These are phyloP conservation scores for Streblospio benedicti DNA, from an alignment of 1,140 invertebrate species.

Conservation along the genomic window DNA sequence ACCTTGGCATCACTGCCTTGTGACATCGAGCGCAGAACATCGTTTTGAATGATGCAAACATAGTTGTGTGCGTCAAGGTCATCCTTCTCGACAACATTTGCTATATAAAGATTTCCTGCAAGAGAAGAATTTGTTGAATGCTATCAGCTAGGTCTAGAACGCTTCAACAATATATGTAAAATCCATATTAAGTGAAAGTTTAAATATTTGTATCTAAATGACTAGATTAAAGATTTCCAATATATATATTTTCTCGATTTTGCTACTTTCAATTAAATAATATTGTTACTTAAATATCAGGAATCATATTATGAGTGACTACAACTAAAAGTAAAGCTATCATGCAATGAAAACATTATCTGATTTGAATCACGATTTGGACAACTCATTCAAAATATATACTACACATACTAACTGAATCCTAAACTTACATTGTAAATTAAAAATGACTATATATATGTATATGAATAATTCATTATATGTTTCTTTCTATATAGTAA, in stretches of 20 bases:
- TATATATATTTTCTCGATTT: background rate
- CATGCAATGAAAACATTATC: too few relatives aligned
- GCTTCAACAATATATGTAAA: background rate
- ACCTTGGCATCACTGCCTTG: too few relatives aligned
- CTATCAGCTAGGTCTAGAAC: background rate
- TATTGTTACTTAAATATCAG: background rate
- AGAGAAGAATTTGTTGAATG: background rate
- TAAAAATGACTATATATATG: too few relatives aligned
- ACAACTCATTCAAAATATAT: too few relatives aligned
- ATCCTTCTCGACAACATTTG: constrained; percentile 13
- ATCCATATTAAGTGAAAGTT: background rate
- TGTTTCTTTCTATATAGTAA: too few relatives aligned
- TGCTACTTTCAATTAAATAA: background rate
- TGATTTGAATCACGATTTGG: too few relatives aligned
- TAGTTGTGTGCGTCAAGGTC: constrained; percentile 1
- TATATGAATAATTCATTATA: too few relatives aligned
- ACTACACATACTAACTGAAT: too few relatives aligned
- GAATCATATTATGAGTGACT: background rate
- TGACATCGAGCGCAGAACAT: constrained; percentile 3
- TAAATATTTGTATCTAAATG: background rate
- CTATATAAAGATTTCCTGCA: constrained; percentile 17
- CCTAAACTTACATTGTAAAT: too few relatives aligned
- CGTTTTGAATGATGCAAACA: constrained; percentile 15
- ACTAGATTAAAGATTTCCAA: background rate
- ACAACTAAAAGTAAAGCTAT: too few relatives aligned